Percentiles rank a stretch among this genome's conserved stretches.
phyloP scores from a whole-genome alignment of 2,797 vertebrate genomes.

The Pangasius larnaudii region DNA sequence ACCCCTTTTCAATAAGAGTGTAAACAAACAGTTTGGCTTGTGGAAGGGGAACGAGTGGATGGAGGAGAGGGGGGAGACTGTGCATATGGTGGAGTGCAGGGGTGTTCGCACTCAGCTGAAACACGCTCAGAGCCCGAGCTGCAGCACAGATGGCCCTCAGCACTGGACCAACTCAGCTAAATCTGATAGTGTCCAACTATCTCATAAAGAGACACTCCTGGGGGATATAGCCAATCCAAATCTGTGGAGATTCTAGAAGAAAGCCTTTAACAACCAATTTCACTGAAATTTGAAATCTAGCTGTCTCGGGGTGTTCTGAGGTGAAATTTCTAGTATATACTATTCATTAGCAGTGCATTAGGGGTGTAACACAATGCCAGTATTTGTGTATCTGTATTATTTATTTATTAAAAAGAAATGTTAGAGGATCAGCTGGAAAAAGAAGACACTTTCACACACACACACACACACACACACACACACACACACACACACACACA shows the following conservation, averaged over 20 bases:
- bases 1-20: conserved; percentile 47
- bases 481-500: too few relatives aligned
- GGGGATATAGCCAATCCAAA: conserved; percentile 37
- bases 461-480: too few relatives aligned
- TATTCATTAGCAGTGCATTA: background rate
- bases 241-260: background rate
- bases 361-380: background rate
- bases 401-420: background rate
- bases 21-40: conserved; percentile 54
- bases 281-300: background rate
- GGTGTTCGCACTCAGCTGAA: conserved; percentile 58
- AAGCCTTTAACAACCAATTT: background rate
- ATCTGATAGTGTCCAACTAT: conserved; percentile 52
- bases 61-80: conserved; percentile 9
- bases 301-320: background rate
- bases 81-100: conserved; percentile 51
- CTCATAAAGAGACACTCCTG: conserved; percentile 33
- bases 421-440: background rate
- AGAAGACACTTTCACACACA: background rate
- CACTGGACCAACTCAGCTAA: conserved; percentile 66
- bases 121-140: conserved; percentile 52
- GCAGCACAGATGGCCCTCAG: conserved; percentile 72
- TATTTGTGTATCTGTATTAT: background rate
- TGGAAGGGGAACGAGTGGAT: conserved; percentile 32
- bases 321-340: background rate